A percentile compares a stretch with the other conserved stretches of the same genome.
Evolutionary conservation across 2,113 vertebrate genomes (phyloP).

Genomic region (Raja brachyura): DNA sequence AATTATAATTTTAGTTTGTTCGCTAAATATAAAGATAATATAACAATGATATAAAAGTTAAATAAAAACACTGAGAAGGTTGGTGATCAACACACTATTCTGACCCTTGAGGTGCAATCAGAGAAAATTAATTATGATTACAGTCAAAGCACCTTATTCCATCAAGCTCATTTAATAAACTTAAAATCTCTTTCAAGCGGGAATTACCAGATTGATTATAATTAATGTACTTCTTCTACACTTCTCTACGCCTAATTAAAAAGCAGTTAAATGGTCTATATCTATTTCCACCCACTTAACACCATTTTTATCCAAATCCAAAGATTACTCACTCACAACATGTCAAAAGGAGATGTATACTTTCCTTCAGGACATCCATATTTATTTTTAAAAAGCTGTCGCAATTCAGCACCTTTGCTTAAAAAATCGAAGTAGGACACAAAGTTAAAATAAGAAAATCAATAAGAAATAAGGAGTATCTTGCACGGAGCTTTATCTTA

Average conservation of each 20-base stretch:
- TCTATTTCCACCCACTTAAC: constrained; percentile 26
- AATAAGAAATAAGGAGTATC: neutral
- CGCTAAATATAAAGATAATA: neutral
- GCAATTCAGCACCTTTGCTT: neutral
- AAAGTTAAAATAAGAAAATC: neutral
- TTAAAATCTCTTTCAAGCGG: neutral
- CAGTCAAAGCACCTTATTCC: neutral
- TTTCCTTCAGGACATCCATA: neutral
- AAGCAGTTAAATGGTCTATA: neutral
- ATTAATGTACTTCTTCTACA: constrained; percentile 13
- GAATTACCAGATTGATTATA: neutral
- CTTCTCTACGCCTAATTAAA: constrained; percentile 14
- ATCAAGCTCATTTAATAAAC: constrained; percentile 13
- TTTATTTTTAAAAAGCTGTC: neutral
- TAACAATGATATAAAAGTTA: neutral
- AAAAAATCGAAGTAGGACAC: neutral
- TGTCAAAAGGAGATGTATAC: neutral
- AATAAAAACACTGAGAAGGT: neutral
- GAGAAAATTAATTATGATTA: neutral
- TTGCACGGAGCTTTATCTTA: neutral
- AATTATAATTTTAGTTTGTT: neutral
- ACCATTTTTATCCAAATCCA: neutral
- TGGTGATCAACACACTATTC: neutral
- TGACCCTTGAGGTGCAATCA: neutral
- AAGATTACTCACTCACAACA: neutral